phyloP scores from a whole-genome alignment of 2,113 vertebrate species.

The Chloebia gouldiae region DNA sequence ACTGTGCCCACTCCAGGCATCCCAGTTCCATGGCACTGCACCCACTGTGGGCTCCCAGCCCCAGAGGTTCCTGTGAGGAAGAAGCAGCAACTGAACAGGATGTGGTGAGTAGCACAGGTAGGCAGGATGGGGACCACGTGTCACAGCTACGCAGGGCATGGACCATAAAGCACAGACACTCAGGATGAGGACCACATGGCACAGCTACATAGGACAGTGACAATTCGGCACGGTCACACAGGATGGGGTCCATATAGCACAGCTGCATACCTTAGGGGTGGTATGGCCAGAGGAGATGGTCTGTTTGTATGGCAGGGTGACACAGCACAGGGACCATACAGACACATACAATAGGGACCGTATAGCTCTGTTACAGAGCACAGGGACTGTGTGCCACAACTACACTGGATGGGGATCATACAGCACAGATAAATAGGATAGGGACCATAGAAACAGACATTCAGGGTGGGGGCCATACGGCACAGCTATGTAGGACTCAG shows the following conservation, averaged over 20 bases:
- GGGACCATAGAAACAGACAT: background rate
- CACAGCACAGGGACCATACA: background rate
- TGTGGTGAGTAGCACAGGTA: background rate
- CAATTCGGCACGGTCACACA: background rate
- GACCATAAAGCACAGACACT: background rate
- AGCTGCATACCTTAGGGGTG: background rate
- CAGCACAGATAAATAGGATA: background rate
- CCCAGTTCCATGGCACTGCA: background rate
- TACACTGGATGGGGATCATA: fast-evolving
- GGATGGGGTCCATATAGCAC: background rate
- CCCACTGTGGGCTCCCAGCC: background rate
- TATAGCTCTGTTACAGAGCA: fast-evolving
- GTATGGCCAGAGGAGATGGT: background rate
- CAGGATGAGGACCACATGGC: background rate
- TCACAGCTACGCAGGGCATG: fast-evolving
- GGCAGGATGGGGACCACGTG: background rate
- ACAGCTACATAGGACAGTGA: background rate
- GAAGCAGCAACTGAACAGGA: background rate
- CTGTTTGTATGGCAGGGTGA: background rate
- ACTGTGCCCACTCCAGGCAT: fast-evolving
- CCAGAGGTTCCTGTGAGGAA: fast-evolving
- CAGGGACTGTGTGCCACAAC: background rate
- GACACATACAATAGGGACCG: fast-evolving
- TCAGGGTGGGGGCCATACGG: background rate
- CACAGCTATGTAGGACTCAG: background rate